Conservation (phyloP, 1,140 invertebrate species). For the Samia ricini region DNA sequence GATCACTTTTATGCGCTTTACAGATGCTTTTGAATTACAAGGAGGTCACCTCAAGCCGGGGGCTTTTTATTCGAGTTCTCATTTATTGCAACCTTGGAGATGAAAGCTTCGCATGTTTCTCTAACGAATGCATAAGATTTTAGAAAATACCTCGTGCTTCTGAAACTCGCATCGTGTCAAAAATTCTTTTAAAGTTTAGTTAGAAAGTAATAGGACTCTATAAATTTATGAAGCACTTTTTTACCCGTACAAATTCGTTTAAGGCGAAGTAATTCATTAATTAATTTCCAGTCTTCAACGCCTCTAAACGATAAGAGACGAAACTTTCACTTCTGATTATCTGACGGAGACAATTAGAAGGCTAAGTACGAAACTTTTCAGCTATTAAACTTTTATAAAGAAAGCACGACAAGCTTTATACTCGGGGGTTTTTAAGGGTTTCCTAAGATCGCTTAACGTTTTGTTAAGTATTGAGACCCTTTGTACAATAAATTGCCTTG, state of each 20-base stretch:
- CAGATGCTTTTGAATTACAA: constrained; percentile 6
- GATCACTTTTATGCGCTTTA: background rate
- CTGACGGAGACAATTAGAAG: constrained; percentile 19
- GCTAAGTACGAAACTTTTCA: constrained; percentile 9
- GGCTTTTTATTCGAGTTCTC: constrained; percentile 16
- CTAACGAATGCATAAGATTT: constrained; percentile 19
- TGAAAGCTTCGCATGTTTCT: constrained; percentile 16
- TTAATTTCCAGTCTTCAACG: constrained; percentile 4
- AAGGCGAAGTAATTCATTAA: background rate
- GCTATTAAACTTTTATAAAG: constrained; percentile 11
- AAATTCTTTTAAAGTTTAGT: too few species aligned
- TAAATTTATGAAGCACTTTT: background rate
- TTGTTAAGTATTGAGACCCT: constrained; percentile 23
- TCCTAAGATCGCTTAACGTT: constrained; percentile 13
- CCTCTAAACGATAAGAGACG: constrained; percentile 7
- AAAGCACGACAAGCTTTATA: constrained; percentile 7
- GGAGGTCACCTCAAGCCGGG: constrained; percentile 4
- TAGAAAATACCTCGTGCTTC: constrained; percentile 10
- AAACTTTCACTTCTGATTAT: constrained; percentile 17
- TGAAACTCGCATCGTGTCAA: too few species aligned
- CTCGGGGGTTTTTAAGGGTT: constrained; percentile 12
- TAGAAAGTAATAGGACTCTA: too few species aligned
- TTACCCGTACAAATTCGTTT: background rate
- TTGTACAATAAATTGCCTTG: constrained; percentile 15
- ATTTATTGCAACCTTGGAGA: constrained; percentile 19